Evolutionary conservation across 2,113 vertebrate genomes (phyloP).

Genomic region (Gadus chalcogrammus): DNA sequence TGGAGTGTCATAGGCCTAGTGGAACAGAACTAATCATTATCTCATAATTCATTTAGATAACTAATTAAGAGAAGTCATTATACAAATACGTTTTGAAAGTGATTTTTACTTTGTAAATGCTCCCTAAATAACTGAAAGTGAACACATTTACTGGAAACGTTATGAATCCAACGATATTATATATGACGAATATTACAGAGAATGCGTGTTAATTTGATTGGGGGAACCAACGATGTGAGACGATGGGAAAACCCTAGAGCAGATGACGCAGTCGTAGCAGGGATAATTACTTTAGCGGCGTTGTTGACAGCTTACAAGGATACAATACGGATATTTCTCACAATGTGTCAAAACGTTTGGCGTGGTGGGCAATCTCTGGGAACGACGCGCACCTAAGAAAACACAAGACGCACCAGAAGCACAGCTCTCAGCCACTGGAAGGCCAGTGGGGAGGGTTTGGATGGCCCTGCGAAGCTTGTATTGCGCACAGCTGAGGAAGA

Average conservation of each 20-base stretch:
- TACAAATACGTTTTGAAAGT: too few relatives aligned
- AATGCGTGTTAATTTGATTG: too few relatives aligned
- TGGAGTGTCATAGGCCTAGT: too few relatives aligned
- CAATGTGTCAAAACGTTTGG: conserved; percentile 82
- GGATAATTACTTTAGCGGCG: conserved; percentile 36
- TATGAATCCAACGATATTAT: too few relatives aligned
- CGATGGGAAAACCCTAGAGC: too few relatives aligned
- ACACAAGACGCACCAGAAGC: conserved; percentile 63
- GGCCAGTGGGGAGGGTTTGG: conserved; percentile 22
- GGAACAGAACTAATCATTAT: too few relatives aligned
- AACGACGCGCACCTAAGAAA: conserved; percentile 87
- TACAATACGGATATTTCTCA: conserved; percentile 76
- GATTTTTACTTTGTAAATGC: too few relatives aligned
- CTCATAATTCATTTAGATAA: too few relatives aligned
- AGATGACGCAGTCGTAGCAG: neutral
- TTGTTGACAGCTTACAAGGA: conserved; percentile 64
- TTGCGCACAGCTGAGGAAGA: conserved; percentile 90
- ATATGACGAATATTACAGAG: too few relatives aligned
- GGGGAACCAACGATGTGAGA: neutral
- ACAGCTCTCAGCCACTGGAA: conserved; percentile 62
- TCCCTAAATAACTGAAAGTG: too few relatives aligned
- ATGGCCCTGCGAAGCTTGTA: conserved; percentile 44
- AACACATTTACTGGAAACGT: too few relatives aligned
- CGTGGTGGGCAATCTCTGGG: conserved; percentile 65
- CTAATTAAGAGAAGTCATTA: too few relatives aligned